These are phyloP conservation scores for Lichenostomus cassidix DNA, from an alignment of 2,113 vertebrate species.

Conservation along the genomic window DNA sequence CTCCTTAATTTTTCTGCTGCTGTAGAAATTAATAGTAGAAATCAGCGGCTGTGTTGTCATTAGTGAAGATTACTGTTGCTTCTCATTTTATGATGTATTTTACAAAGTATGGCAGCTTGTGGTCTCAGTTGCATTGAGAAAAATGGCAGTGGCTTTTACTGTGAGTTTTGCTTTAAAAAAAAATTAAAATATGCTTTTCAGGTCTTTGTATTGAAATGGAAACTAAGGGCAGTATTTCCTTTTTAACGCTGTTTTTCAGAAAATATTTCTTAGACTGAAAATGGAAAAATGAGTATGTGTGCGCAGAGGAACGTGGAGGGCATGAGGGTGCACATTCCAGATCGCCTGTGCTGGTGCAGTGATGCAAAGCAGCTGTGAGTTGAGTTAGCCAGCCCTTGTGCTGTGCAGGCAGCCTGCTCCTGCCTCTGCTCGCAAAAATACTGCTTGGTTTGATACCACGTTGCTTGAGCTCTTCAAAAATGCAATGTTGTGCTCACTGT, in stretches of 20 bases:
- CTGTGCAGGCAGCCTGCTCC: background rate
- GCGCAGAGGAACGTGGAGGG: conserved; percentile 13
- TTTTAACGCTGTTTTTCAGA: background rate
- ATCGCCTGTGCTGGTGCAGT: background rate
- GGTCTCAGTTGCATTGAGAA: background rate
- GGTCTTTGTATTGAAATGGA: background rate
- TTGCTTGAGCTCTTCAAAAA: background rate
- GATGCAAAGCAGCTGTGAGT: conserved; percentile 48
- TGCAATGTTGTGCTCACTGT: background rate
- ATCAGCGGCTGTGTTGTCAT: background rate
- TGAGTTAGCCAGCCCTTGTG: fast-evolving
- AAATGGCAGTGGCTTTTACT: background rate
- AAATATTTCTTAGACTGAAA: background rate
- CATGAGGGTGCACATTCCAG: conserved; percentile 42
- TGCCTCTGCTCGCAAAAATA: background rate
- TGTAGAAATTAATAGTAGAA: background rate
- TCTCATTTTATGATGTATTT: background rate
- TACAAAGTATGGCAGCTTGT: background rate
- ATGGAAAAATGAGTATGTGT: background rate
- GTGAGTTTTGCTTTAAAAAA: background rate
- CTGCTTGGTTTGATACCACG: fast-evolving
- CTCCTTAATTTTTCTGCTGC: background rate
- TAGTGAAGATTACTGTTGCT: background rate
- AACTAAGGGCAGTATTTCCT: background rate
- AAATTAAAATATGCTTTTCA: background rate